Conservation (phyloP, 2,113 vertebrate genomes). For the Noctilio leporinus region DNA sequence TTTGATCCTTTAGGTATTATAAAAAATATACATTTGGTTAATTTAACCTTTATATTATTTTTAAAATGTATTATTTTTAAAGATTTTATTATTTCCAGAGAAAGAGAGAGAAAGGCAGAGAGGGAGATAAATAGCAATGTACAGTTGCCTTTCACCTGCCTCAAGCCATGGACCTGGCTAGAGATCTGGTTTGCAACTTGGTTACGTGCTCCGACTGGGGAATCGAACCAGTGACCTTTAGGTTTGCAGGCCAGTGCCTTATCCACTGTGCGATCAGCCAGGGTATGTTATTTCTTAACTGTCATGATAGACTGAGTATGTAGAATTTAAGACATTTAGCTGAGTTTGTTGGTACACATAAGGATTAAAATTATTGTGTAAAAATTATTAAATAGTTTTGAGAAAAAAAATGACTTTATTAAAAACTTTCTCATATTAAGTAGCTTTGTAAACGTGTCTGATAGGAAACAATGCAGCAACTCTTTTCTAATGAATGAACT, state of each 20-base stretch:
- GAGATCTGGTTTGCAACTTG: too few species aligned
- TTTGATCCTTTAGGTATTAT: background rate
- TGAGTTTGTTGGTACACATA: background rate
- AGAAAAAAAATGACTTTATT: background rate
- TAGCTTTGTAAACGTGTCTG: background rate
- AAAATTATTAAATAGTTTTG: background rate
- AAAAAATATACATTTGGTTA: background rate
- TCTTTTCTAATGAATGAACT: background rate
- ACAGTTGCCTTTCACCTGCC: too few species aligned
- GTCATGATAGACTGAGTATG: background rate
- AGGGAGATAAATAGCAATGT: too few species aligned
- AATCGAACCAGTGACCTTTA: too few species aligned
- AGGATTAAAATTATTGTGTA: background rate
- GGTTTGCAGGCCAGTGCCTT: too few species aligned
- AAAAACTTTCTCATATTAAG: background rate
- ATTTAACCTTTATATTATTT: background rate
- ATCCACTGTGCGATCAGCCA: too few species aligned
- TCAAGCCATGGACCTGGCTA: too few species aligned
- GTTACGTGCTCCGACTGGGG: too few species aligned
- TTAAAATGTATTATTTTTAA: too few species aligned
- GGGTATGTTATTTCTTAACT: background rate
- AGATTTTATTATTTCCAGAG: too few species aligned
- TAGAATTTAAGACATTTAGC: background rate
- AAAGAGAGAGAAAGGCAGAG: too few species aligned
- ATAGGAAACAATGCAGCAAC: background rate